Evolutionary conservation across 2,113 vertebrate genomes (phyloP).

Genomic region (Strigops habroptila): DNA sequence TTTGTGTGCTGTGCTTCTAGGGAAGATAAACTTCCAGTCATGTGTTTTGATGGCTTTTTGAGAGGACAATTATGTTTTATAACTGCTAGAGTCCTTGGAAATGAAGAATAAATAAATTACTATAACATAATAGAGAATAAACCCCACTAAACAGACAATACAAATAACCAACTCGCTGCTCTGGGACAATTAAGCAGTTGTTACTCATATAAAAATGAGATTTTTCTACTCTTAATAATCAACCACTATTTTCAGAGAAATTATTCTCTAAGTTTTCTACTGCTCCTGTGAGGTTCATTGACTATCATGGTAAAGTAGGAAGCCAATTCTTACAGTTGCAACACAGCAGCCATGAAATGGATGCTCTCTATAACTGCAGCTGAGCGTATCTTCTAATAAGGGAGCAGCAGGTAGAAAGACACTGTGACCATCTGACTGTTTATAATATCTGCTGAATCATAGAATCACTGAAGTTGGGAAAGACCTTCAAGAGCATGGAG

Average conservation of each 20-base stretch:
- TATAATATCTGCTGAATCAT: not conserved
- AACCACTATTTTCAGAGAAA: conserved; percentile 2
- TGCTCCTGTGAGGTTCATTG: not conserved
- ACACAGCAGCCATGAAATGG: not conserved
- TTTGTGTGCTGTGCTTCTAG: not conserved
- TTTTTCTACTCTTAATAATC: not conserved
- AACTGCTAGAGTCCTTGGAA: not conserved
- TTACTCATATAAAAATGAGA: not conserved
- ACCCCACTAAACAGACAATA: not conserved
- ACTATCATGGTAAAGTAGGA: not conserved
- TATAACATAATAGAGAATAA: not conserved
- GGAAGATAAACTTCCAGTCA: not conserved
- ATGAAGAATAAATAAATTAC: not conserved
- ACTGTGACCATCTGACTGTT: not conserved
- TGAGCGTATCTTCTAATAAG: not conserved
- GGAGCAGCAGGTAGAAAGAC: not conserved
- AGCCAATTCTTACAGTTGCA: not conserved
- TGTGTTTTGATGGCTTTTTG: not conserved
- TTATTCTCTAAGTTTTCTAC: not conserved
- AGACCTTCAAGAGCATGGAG: not conserved
- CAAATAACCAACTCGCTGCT: not conserved
- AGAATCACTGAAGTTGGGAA: not conserved
- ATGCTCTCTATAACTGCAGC: not conserved
- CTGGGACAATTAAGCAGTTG: not conserved
- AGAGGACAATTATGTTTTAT: not conserved